Base-by-base conservation (phyloP, 2,888 invertebrate genomes). In the Griposia aprilina region DNA sequence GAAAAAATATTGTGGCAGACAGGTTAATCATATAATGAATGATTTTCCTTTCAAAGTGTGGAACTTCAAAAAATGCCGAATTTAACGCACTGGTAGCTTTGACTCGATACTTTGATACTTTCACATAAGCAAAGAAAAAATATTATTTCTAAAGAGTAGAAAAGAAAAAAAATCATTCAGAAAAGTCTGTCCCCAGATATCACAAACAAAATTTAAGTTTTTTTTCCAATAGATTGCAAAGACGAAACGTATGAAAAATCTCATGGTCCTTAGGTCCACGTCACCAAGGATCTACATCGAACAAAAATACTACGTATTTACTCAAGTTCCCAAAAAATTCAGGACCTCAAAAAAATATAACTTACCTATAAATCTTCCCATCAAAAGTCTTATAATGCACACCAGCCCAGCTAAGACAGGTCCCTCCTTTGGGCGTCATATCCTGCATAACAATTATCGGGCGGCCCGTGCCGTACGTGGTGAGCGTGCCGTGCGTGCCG, bases 311-410 rank as follows among this genome's bases (percentile, higher is more conserved):
- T 23, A 52, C 17, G 20, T 6, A 3, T 52, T 52, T 55, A 4
- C n/a, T 57, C 57, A 57, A 57, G 13, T 17, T 60, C 26, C 8
- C 7, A 3, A 26, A 26, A 17, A 59, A 26, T 7, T 3, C 17
- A 26, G 1, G 3, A 17, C 7, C 30, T 60, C 30, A 30, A 60
- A 60, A 36, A 23, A 1, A 8, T 23, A 2, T n/a, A 48, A 48
- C 48, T 20, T 94, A 98, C 98, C 98, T 98, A 90, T 97, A 98
- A 68, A 98, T 97, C 89, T 97, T 97, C 13, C 98, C 98, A 94
- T 99, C 99, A 90, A 99, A 99, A 0, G 99, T 98, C 93, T 98
- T 98, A 89, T 98, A 98, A 94, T 99, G 98, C 26, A 97, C 97
- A 55, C 98, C 98, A 45, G 98, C 98, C 99, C 99, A 99, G 3